phyloP scores from a whole-genome alignment of 1,140 invertebrate genomes.

The Saccostrea glomerata region DNA sequence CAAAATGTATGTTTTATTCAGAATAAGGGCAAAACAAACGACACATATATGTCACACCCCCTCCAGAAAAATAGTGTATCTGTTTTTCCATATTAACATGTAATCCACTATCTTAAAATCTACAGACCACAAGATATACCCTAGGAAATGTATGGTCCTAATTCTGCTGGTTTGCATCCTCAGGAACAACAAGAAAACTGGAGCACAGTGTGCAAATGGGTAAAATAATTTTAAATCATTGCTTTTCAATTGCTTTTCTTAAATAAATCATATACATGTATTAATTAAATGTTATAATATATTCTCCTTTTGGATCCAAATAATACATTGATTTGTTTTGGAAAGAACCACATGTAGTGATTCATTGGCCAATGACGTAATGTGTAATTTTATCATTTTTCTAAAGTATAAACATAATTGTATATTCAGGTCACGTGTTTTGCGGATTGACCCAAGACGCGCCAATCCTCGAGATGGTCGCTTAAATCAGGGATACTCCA shows the following conservation, averaged over 20 bases:
- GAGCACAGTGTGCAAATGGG: constrained; percentile 19
- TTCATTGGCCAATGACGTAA: no score
- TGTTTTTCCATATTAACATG: constrained; percentile 8
- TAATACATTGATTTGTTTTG: no score
- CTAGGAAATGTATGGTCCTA: constrained; percentile 1
- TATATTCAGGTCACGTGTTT: constrained; percentile 19
- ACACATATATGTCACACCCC: background rate
- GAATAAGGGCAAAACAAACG: background rate
- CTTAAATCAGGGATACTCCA: constrained; percentile 53
- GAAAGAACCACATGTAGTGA: no score
- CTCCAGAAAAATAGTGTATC: constrained; percentile 19
- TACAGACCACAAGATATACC: background rate
- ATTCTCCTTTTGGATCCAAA: no score
- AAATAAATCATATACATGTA: background rate
- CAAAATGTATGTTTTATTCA: background rate
- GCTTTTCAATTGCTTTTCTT: background rate
- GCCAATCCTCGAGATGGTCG: constrained; percentile 21
- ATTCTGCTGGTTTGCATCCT: constrained; percentile 52
- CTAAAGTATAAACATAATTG: background rate
- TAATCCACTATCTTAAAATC: background rate
- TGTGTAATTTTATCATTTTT: no score
- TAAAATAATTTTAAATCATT: background rate
- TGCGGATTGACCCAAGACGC: background rate
- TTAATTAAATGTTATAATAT: background rate
- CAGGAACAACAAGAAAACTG: constrained; percentile 47